Evolutionary conservation across 2,797 vertebrate genomes (phyloP), one percentile per base, ranked within the genome.

Genomic region (Podarcis lilfordi): DNA sequence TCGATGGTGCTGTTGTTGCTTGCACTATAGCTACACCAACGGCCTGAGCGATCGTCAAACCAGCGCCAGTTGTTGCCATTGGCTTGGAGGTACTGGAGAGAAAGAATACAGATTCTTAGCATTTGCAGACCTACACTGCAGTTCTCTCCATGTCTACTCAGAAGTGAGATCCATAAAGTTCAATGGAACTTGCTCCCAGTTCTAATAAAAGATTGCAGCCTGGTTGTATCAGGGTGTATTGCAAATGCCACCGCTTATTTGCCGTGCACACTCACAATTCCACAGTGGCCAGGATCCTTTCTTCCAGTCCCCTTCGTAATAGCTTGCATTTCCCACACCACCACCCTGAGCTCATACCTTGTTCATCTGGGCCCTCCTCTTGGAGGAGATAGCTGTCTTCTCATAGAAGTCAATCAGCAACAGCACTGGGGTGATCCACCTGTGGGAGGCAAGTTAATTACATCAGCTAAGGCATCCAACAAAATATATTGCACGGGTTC

Each of bases 1-100:
- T 99, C 98, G 74, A 99, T 99, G 84, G 98, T 99, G 91, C 98
- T 98, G 95, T 99, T 99, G 96, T 99, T 99, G 92, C 98, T 98
- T 86, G 98, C 98, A 76, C 98, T 99, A 93, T 99, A 99, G 95
- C 98, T 99, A 96, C 98, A 99, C 98, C 98, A 99, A 87, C 98
- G 98, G 9, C 98, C 98, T 1, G 98, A 99, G 64, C 98, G 98
- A 94, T 99, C 98, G 94, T 99, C 98, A 95, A 99, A 99, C 98
- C 98, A 99, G 82, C 98, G 97, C 98, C 98, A 99, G 93, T 99
- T 99, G 95, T 99, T 99, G 11, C 98, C 98, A 91, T 98, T 98
- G n/a, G 98, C 98, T 93, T 99, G 98, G 74, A 99, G 96, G 92
- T 99, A 99, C 98, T 99, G 92, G 75, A 88, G 35, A 4, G 64